Percentiles rank a stretch among this genome's conserved stretches.
phyloP scores from a whole-genome alignment of 2,888 invertebrate species.

The Pristionchus maxplancki region DNA sequence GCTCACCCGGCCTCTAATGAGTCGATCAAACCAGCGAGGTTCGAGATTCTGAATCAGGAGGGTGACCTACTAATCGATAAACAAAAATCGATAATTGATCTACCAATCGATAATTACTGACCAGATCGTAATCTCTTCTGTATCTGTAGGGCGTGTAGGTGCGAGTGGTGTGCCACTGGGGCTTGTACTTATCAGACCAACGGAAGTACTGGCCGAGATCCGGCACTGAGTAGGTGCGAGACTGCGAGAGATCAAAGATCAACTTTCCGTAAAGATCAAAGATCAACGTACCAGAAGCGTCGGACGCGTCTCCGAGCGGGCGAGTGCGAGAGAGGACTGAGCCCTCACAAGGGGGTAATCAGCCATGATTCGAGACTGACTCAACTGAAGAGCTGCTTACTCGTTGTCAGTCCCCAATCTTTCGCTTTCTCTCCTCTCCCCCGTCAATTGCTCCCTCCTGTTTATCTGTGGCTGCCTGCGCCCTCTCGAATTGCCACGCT shows the following conservation, averaged over 20 bases:
- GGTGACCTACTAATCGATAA: background rate
- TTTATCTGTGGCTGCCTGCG: background rate
- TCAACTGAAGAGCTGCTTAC: background rate
- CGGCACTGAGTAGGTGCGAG: constrained; percentile 67
- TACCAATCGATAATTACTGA: constrained; percentile 34
- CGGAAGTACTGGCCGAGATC: constrained; percentile 68
- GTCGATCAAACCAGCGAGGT: constrained; percentile 47
- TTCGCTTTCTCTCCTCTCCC: constrained; percentile 3
- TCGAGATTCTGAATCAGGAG: background rate
- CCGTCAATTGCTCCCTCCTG: constrained; percentile 23
- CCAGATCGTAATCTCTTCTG: constrained; percentile 68
- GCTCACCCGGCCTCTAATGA: constrained; percentile 45
- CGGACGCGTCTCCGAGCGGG: background rate
- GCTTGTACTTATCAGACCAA: constrained; percentile 65
- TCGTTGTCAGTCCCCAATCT: background rate
- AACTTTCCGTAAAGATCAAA: background rate
- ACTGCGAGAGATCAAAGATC: constrained; percentile 55
- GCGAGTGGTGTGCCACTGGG: constrained; percentile 70
- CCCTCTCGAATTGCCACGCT: constrained; percentile 5
- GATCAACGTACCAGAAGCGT: constrained; percentile 38
- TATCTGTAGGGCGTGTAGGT: constrained; percentile 68
- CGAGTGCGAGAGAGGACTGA: constrained; percentile 45
- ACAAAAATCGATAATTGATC: background rate
- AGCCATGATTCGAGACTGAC: constrained; percentile 46
- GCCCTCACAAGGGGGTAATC: constrained; percentile 50